Base-by-base conservation (phyloP, 1,140 invertebrate genomes). In the Agrypnia vestita region DNA sequence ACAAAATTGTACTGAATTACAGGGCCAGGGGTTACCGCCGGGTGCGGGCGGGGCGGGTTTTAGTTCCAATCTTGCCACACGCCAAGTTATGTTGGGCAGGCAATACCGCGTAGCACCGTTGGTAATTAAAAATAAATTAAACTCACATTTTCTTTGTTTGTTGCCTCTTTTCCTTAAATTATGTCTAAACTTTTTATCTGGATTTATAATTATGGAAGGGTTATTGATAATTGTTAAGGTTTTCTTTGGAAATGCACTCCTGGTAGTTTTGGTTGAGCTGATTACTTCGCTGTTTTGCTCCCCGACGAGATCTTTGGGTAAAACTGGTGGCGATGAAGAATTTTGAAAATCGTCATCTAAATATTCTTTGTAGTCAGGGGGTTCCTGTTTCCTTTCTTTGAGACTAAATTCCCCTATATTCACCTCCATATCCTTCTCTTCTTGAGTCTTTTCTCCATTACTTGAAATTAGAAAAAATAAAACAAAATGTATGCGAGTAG, bases 271-370 rank as follows among this genome's bases (percentile, higher is more conserved):
- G 61, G 10, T 12, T 3, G 49, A 13, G 49, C 49, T 51, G 49
- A 15, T 51, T 15, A 51, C 11, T 12, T 62, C 19, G 3, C 59
- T 12, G 11, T 49, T 25, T 10, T 71, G 19, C 3, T 15, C 10
- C 47, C 46, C 17, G 46, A 21, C 15, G 12, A 51, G 17, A 51
- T 71, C 11, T 13, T 51, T 71, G 25, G 19, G 17, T 7, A 47
- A 35, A 13, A 47, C 10, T 35, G 67, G 4, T n/a, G 59, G 13
- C 10, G 75, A 69, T 0, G 71, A 17, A 8, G 69, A 61, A 61
- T 76, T 46, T 21, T 80, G 76, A 47, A 77, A 83, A 35, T 76
- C 72, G 11, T 76, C 73, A 43, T 80, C 76, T 6, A 83, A 47
- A 71, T 74, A 83, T n/a, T 64, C 64, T 13, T 76, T 78, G 46